Conservation (phyloP, 2,113 vertebrate genomes). For the Nyctereutes procyonoides region DNA sequence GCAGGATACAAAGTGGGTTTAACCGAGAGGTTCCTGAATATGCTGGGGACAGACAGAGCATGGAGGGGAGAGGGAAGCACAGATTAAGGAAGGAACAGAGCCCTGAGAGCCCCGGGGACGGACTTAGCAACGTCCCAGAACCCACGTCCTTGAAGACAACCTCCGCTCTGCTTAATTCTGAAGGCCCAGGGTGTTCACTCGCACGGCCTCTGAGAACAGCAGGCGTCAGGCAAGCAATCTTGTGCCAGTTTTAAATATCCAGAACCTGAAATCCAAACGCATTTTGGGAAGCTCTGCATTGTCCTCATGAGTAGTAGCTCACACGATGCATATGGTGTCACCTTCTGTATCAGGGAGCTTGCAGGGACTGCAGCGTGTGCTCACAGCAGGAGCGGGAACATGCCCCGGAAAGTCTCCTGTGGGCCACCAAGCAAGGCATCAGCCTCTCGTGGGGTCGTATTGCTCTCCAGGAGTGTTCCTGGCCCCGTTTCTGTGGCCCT, state of each 20-base stretch:
- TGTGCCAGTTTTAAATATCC: background rate
- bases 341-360: background rate
- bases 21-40: background rate
- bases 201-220: background rate
- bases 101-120: background rate
- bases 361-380: rapidly evolving
- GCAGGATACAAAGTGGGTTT: background rate
- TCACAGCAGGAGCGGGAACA: rapidly evolving
- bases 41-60: background rate
- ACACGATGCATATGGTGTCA: background rate
- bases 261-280: background rate
- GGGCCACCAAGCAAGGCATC: too few relatives aligned
- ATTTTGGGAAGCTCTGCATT: background rate
- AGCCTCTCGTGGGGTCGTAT: background rate
- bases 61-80: background rate
- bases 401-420: rapidly evolving
- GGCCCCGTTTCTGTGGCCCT: background rate
- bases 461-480: background rate
- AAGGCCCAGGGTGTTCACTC: background rate
- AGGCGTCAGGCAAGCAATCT: background rate
- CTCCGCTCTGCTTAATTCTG: background rate
- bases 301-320: background rate
- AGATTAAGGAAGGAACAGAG: background rate
- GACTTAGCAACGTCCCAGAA: background rate
- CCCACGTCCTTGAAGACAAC: background rate